Base-by-base conservation (phyloP, 2,113 vertebrate genomes). In the Tylochromis polylepis region DNA sequence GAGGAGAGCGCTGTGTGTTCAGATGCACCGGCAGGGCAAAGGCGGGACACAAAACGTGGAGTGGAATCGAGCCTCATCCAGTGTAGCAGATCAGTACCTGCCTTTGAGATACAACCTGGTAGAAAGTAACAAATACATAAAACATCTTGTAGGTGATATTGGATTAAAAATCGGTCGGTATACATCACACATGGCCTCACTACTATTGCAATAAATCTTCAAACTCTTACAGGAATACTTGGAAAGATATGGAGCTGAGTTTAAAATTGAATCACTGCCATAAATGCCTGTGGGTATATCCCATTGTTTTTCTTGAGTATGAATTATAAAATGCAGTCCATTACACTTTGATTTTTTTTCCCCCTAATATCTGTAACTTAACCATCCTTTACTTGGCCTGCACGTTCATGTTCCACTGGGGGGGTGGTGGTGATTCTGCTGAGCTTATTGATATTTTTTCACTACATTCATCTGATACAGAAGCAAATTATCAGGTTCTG, bases 21-120 rank as follows among this genome's bases (percentile, higher is more conserved):
- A 85, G 91, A 94, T 88, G 86, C 81, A 78, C 55, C 27, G 90
- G 84, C 81, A 20, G 84, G 36, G 88, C 86, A 72, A 77, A 59
- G 90, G 95, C 31, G 20, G 82, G 38, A 78, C 60, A 84, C 88
- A 95, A 95, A 96, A 94, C 88, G 80, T 81, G 95, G 94, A 95
- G 88, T 95, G 95, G 95, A 95, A 24, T 93, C 3, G 79, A 79
- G 84, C 31, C 88, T 86, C 90, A n/a, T 90, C 65, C 87, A 12
- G 20, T 36, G 31, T 20, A 3, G 72, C 27, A 77, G 72, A 46
- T 77, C 46, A 41, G 60, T 49, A 27, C 27, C 27, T 15, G 29
- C n/a, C 18, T 43, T 18, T 18, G 20, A 56, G 27, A 88, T 9
- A 67, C 14, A 11, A 53, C 27, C 27, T 77, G 11, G 31, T 46